Conservation (phyloP, 1,140 invertebrate species). For the Camponotus floridanus region DNA sequence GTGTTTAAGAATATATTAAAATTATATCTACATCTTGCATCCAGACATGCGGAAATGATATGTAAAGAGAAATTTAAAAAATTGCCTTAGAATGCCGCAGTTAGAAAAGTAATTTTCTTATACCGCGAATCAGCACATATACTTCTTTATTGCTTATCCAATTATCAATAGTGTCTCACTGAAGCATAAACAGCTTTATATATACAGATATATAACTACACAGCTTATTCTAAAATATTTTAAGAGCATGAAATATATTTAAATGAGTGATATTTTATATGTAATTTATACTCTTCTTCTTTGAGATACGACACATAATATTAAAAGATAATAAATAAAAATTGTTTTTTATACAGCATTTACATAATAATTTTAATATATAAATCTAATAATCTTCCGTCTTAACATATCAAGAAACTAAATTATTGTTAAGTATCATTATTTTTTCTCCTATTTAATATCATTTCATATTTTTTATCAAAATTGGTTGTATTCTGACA, state of each 20-base stretch:
- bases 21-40: neutral
- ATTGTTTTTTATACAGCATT: neutral
- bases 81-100: neutral
- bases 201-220: too few species aligned
- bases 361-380: neutral
- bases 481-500: neutral
- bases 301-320: neutral
- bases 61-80: constrained; percentile 1
- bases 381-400: too few species aligned
- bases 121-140: neutral
- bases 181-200: neutral
- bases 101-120: constrained; percentile 29
- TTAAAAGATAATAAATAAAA: neutral
- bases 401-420: neutral
- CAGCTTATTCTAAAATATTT: too few species aligned
- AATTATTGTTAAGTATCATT: neutral
- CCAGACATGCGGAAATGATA: neutral
- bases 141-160: neutral
- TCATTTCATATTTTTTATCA: too few species aligned
- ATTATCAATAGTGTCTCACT: neutral
- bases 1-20: neutral
- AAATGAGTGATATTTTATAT: neutral
- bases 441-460: neutral
- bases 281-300: constrained; percentile 1
- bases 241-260: too few species aligned